These are phyloP conservation scores for Timema podura DNA, from an alignment of 2,888 invertebrate species.

Conservation along the genomic window DNA sequence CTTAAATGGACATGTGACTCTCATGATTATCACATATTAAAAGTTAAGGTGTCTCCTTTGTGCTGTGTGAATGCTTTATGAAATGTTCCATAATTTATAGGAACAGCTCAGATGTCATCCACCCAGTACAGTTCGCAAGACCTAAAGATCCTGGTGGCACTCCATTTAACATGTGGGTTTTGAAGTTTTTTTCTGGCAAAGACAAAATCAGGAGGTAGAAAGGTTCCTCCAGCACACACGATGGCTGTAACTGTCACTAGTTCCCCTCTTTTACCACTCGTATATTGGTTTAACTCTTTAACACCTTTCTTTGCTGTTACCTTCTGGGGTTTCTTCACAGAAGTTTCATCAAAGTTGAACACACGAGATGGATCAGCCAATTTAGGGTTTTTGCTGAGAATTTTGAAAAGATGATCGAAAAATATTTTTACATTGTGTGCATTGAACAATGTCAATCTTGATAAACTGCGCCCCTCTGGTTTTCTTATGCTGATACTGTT, in stretches of 20 bases:
- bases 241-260: neutral
- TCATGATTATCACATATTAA: conserved; percentile 5
- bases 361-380: neutral
- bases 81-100: neutral
- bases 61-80: conserved; percentile 3
- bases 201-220: neutral
- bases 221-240: conserved; percentile 7
- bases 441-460: neutral
- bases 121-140: neutral
- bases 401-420: too few relatives aligned
- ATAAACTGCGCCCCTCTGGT: conserved; percentile 1
- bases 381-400: neutral
- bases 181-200: conserved; percentile 1
- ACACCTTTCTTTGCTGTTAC: neutral
- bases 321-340: neutral
- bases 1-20: conserved; percentile 8
- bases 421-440: too few relatives aligned
- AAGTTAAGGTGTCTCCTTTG: neutral
- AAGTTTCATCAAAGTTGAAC: neutral
- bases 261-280: neutral
- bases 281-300: neutral
- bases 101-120: conserved; percentile 1
- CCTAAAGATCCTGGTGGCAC: conserved; percentile 2
- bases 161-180: conserved; percentile 1
- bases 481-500: neutral